Conservation (phyloP, 1,140 invertebrate genomes). For the Heliconius hewitsoni region DNA sequence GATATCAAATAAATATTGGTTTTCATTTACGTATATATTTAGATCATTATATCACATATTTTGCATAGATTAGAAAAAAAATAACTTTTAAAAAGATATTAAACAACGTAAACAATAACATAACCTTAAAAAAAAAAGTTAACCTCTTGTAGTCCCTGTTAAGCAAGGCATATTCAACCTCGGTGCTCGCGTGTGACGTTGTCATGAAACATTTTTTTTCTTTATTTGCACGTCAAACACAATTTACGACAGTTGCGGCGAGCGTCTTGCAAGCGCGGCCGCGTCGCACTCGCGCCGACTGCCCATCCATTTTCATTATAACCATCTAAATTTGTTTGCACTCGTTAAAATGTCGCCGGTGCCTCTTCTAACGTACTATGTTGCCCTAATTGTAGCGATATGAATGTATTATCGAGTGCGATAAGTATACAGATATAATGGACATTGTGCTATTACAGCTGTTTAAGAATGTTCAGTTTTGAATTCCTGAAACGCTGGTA, state of each 20-base stretch:
- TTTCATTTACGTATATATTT: neutral
- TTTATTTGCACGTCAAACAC: slow-evolving; percentile 71
- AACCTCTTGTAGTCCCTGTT: slow-evolving; percentile 5
- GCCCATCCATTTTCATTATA: slow-evolving; percentile 50
- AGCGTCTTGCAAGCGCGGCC: slow-evolving; percentile 54
- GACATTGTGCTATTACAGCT: slow-evolving; percentile 51
- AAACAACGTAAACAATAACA: slow-evolving; percentile 13
- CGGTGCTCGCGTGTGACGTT: slow-evolving; percentile 64
- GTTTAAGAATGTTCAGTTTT: slow-evolving; percentile 73
- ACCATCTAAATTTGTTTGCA: slow-evolving; percentile 37
- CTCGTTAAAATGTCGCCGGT: slow-evolving; percentile 28
- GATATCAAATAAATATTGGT: neutral
- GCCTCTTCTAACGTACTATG: slow-evolving; percentile 26
- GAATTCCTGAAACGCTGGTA: slow-evolving; percentile 75
- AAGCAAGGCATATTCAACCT: slow-evolving; percentile 51
- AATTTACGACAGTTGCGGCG: slow-evolving; percentile 51
- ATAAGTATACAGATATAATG: slow-evolving; percentile 63
- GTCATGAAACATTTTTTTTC: slow-evolving; percentile 70
- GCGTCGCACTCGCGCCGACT: slow-evolving; percentile 39
- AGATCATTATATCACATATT: neutral
- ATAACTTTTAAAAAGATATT: neutral
- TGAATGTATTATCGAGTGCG: slow-evolving; percentile 57
- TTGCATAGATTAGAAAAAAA: neutral
- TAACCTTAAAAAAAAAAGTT: slow-evolving; percentile 23
- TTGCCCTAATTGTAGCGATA: slow-evolving; percentile 45